These are phyloP conservation scores for Macaria notata DNA, from an alignment of 2,888 invertebrate species.

Conservation along the genomic window DNA sequence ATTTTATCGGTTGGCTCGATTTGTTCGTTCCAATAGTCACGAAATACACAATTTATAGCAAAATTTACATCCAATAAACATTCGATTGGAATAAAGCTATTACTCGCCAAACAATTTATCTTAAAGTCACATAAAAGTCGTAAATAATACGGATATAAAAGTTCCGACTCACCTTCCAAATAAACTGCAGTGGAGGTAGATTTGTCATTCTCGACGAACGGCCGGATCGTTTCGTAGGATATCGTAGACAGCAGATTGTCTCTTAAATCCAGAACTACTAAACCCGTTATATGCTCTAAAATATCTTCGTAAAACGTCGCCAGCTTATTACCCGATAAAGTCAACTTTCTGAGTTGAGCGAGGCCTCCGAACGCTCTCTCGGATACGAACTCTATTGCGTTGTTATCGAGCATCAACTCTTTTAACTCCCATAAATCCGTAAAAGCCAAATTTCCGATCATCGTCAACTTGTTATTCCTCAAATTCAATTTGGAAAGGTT, in stretches of 20 bases:
- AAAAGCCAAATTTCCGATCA: conserved; percentile 90
- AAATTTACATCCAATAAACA: no score
- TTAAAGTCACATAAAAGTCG: conserved; percentile 14
- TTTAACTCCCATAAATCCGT: conserved; percentile 88
- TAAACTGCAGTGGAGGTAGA: conserved; percentile 87
- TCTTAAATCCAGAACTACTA: conserved; percentile 88
- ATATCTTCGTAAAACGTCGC: conserved; percentile 87
- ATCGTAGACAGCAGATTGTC: conserved; percentile 89
- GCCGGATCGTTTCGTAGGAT: conserved; percentile 87
- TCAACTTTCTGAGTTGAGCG: conserved; percentile 86
- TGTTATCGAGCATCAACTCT: conserved; percentile 87
- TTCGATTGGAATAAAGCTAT: no score
- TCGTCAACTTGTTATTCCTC: conserved; percentile 87
- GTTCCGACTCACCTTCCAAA: conserved; percentile 86
- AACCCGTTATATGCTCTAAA: conserved; percentile 86
- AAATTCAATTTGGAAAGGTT: conserved; percentile 88
- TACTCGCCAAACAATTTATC: not conserved
- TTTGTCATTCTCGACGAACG: conserved; percentile 88
- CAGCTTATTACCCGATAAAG: conserved; percentile 88
- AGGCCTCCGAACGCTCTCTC: conserved; percentile 90
- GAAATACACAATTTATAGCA: no score
- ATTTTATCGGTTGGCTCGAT: no score
- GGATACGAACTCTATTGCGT: conserved; percentile 86
- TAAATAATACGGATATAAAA: conserved; percentile 40
- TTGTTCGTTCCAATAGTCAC: no score